phyloP scores from a whole-genome alignment of 2,888 invertebrate species.

The Callimorpha dominula region DNA sequence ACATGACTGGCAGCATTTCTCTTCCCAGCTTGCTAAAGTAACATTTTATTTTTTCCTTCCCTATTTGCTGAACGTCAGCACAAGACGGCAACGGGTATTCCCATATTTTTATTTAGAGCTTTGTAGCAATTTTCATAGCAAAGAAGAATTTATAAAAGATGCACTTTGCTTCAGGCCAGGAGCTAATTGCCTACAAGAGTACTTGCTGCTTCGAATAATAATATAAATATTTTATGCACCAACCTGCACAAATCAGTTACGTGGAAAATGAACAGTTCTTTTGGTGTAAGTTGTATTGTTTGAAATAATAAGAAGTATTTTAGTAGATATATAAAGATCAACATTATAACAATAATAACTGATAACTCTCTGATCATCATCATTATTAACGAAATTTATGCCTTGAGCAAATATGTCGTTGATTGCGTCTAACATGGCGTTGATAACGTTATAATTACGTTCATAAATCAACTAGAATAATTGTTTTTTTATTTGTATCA shows the following conservation, averaged over 20 bases:
- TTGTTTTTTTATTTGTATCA: background rate
- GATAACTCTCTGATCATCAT: background rate
- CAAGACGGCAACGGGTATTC: constrained; percentile 10
- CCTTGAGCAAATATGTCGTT: background rate
- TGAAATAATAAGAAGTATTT: background rate
- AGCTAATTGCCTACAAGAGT: constrained; percentile 18
- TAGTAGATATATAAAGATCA: background rate
- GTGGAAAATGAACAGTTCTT: background rate
- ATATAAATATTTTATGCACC: constrained; percentile 4
- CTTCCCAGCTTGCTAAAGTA: background rate
- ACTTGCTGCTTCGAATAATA: constrained; percentile 3
- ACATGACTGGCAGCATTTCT: constrained; percentile 4
- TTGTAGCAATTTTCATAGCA: constrained; percentile 15
- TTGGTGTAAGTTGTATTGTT: background rate
- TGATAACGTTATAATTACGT: background rate
- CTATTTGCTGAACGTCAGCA: constrained; percentile 17
- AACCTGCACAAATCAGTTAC: background rate
- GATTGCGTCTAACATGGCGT: background rate
- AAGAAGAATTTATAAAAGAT: constrained; percentile 17
- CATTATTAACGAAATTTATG: background rate
- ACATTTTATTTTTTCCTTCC: background rate
- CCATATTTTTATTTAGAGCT: constrained; percentile 15
- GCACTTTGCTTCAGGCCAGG: constrained; percentile 12
- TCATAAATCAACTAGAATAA: background rate
- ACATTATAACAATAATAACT: background rate